These are phyloP conservation scores for Junco hyemalis DNA, from an alignment of 2,113 vertebrate genomes.

Conservation along the genomic window DNA sequence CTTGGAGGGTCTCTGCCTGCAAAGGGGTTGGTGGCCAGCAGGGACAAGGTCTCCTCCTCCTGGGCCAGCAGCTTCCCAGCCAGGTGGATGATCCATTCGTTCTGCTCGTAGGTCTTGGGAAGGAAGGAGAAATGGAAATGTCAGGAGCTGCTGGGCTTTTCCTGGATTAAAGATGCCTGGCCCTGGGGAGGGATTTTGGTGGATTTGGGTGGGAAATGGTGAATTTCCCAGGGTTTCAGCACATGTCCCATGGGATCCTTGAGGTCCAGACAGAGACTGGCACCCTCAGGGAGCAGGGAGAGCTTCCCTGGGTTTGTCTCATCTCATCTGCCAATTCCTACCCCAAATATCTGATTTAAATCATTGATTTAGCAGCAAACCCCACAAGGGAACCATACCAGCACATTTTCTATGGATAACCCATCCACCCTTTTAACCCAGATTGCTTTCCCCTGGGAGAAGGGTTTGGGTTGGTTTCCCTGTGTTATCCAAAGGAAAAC, in stretches of 20 bases:
- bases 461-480: not conserved
- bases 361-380: not conserved
- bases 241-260: not conserved
- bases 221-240: not conserved
- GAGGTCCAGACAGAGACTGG: not conserved
- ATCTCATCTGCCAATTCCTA: not conserved
- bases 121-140: not conserved
- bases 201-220: fast-evolving
- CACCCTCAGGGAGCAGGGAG: not conserved
- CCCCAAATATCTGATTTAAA: not conserved
- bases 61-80: conserved; percentile 89
- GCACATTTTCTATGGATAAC: not conserved
- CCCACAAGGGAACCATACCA: not conserved
- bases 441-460: not conserved
- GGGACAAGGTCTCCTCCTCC: conserved; percentile 79
- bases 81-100: conserved; percentile 93
- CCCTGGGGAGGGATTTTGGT: not conserved
- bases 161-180: not conserved
- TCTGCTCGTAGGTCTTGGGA: conserved; percentile 93
- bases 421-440: not conserved
- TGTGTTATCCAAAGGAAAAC: not conserved
- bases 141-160: not conserved
- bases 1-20: conserved; percentile 76
- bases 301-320: not conserved
- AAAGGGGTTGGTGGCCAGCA: conserved; percentile 87